Percentiles rank a stretch among this genome's conserved stretches.
These are phyloP conservation scores for Eutolmus rufibarbis DNA, from an alignment of 2,888 invertebrate species.

Conservation along the genomic window DNA sequence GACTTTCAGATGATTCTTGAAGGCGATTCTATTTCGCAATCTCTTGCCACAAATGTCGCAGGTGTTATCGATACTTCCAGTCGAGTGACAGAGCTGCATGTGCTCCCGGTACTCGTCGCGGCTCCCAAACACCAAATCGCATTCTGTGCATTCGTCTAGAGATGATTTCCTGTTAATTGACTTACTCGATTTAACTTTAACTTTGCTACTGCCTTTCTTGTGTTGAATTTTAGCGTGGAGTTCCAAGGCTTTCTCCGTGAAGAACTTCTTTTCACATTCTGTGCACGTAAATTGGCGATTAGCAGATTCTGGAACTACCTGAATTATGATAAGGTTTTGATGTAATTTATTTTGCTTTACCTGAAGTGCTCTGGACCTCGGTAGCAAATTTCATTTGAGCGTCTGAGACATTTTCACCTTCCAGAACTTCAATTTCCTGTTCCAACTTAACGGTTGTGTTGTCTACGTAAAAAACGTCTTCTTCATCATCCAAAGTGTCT, in stretches of 20 bases:
- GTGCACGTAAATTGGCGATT: not conserved
- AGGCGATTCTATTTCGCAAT: not conserved
- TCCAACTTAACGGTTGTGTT: not conserved
- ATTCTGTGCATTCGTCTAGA: not conserved
- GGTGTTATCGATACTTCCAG: not conserved
- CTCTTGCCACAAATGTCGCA: conserved; percentile 16
- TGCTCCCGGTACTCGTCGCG: not conserved
- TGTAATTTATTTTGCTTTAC: not conserved
- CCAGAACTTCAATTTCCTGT: not conserved
- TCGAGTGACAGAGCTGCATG: not conserved
- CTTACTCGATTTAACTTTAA: not conserved
- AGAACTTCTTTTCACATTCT: conserved; percentile 32
- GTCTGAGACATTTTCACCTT: not conserved
- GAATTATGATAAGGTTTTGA: not conserved
- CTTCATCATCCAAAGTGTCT: not conserved
- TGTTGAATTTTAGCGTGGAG: conserved; percentile 23
- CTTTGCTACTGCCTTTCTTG: not conserved
- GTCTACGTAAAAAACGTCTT: not conserved
- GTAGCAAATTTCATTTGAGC: not conserved
- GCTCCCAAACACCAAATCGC: conserved; percentile 1
- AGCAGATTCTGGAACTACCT: not conserved
- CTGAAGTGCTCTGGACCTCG: not conserved
- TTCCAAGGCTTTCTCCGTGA: not conserved
- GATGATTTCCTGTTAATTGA: not conserved
- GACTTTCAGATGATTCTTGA: conserved; percentile 6